A percentile compares a stretch with the other conserved stretches of the same genome.
These are phyloP conservation scores for Coleophora flavipennella DNA, from an alignment of 2,888 invertebrate genomes.

Conservation along the genomic window DNA sequence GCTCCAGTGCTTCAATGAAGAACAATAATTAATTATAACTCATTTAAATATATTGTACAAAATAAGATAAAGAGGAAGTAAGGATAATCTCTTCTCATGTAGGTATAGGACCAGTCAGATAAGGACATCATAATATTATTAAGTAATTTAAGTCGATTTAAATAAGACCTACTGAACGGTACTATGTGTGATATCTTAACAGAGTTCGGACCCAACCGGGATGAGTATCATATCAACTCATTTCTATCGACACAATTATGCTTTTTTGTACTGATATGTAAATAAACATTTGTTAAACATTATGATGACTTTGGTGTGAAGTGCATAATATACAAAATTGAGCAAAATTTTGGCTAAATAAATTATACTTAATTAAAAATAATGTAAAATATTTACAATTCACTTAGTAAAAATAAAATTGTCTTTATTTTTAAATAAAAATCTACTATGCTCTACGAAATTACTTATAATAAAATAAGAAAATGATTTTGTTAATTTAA, in stretches of 20 bases:
- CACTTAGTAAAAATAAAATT: conserved; percentile 53
- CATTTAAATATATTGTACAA: no score
- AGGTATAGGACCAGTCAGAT: no score
- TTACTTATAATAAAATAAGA: conserved; percentile 42
- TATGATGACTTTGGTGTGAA: conserved; percentile 67
- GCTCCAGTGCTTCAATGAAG: no score
- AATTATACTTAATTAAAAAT: conserved; percentile 57
- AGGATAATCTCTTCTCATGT: no score
- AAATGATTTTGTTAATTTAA: conserved; percentile 21
- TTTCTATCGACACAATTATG: conserved; percentile 41
- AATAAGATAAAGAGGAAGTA: no score
- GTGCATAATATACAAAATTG: conserved; percentile 59
- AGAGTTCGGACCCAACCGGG: no score
- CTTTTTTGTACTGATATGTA: conserved; percentile 65
- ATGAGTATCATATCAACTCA: no score
- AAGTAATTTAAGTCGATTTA: no score
- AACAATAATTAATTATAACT: no score
- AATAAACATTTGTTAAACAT: conserved; percentile 46
- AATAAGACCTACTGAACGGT: no score
- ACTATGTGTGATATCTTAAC: no score
- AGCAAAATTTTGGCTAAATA: conserved; percentile 71
- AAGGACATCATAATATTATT: no score
- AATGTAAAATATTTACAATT: conserved; percentile 50
- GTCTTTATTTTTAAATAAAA: conserved; percentile 59
- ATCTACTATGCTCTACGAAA: conserved; percentile 37